These are phyloP conservation scores for Gallinago media DNA, from an alignment of 2,113 vertebrate genomes.

Conservation along the genomic window DNA sequence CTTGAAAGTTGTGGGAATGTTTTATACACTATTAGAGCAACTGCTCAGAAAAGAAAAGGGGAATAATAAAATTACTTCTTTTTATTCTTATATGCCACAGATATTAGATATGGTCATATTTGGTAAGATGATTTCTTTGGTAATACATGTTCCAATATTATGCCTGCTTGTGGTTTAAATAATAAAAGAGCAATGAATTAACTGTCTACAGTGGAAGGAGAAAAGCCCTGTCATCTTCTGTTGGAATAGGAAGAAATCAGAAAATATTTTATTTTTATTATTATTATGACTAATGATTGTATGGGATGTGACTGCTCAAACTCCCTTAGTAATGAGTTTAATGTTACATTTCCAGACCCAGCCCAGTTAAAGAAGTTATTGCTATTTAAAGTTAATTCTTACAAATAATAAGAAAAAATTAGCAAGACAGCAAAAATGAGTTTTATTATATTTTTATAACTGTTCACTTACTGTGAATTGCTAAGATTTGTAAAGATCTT, in stretches of 20 bases:
- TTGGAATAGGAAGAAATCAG: neutral
- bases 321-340: neutral
- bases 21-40: neutral
- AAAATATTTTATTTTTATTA: conserved; percentile 25
- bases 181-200: conserved; percentile 12
- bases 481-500: conserved; percentile 58
- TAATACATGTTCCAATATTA: neutral
- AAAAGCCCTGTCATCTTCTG: neutral
- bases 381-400: conserved; percentile 29
- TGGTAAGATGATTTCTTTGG: neutral
- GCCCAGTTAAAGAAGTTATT: neutral
- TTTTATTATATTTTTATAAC: conserved; percentile 46
- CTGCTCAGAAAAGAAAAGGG: neutral
- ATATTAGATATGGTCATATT: neutral
- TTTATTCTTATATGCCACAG: neutral
- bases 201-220: neutral
- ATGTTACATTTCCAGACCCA: conserved; percentile 1
- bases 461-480: conserved; percentile 48
- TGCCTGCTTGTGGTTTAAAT: conserved; percentile 15
- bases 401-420: conserved; percentile 25
- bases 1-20: neutral
- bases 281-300: neutral
- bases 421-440: conserved; percentile 12
- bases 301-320: neutral
- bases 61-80: neutral